A percentile compares a stretch with the other conserved stretches of the same genome.
Evolutionary conservation across 2,797 vertebrate species (phyloP).

Genomic region (Macropodus opercularis): DNA sequence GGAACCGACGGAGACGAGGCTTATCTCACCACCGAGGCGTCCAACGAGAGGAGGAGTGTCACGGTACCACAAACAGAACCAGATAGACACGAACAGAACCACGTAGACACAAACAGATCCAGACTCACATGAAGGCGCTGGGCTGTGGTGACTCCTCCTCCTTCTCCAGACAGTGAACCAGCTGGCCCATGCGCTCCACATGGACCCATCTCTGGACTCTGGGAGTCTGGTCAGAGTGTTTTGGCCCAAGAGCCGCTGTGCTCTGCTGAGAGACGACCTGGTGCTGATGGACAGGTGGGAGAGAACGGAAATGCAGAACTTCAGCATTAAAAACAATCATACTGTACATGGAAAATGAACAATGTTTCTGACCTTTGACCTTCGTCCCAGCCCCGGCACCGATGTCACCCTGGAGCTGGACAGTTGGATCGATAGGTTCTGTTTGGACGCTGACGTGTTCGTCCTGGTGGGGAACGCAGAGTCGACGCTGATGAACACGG

Average conservation of each 20-base stretch:
- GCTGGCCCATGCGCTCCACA: slow-evolving; percentile 93
- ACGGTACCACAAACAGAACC: slow-evolving; percentile 71
- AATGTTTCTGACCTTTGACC: neutral
- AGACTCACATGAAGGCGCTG: too few relatives aligned
- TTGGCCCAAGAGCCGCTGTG: slow-evolving; percentile 94
- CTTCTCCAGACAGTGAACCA: slow-evolving; percentile 90
- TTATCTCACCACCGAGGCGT: slow-evolving; percentile 91
- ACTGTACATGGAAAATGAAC: too few relatives aligned
- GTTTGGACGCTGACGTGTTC: slow-evolving; percentile 94
- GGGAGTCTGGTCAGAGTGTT: slow-evolving; percentile 92
- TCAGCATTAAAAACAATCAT: too few relatives aligned
- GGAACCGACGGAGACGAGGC: slow-evolving; percentile 92
- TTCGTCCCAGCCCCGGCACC: slow-evolving; percentile 88
- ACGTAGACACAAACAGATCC: too few relatives aligned
- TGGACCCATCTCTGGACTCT: slow-evolving; percentile 91
- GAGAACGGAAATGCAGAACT: too few relatives aligned
- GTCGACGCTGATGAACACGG: slow-evolving; percentile 96
- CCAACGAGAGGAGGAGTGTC: slow-evolving; percentile 89
- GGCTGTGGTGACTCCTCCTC: neutral
- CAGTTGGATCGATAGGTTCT: slow-evolving; percentile 97
- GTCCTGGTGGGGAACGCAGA: slow-evolving; percentile 95
- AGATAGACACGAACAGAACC: too few relatives aligned
- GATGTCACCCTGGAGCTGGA: slow-evolving; percentile 94
- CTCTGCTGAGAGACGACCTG: slow-evolving; percentile 92
- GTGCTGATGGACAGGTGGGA: slow-evolving; percentile 95